Base-by-base conservation (phyloP, 64 coral and sea anemone genomes). In the Astreopora myriophthalma region DNA sequence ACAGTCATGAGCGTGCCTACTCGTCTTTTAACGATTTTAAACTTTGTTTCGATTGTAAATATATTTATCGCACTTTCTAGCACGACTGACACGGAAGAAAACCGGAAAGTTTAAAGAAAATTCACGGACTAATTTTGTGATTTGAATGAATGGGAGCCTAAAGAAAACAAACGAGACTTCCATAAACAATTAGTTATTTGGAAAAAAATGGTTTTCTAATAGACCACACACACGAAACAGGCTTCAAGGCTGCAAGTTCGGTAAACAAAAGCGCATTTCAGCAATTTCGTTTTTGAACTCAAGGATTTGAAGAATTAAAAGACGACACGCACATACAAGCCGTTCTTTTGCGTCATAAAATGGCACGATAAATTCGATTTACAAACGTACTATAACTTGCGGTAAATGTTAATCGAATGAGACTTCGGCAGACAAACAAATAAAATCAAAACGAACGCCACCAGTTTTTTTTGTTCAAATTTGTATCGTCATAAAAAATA, bases 211-310 rank as follows among this genome's bases (percentile, higher is more conserved):
- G 44, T 30, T 83, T 83, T 83, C 34, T 20, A 11, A 2, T 23
- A 64, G 79, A 83, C 79, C 79, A 83, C 79, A 83, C 79, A 33
- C 79, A 65, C 6, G 11, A 83, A 57, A 0, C n/a, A n/a, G 51
- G 10, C 40, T 55, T 55, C 10, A 3, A 29, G 17, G 13, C 13
- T 74, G 20, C 36, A 31, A 13, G 5, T 74, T 40, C 34, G 33
- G 33, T 44, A 75, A 75, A 75, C 76, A 80, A 55, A 14, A 34
- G 48, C 16, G 27, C 5, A 2, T 26, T 24, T 78, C 40, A 29
- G 26, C 44, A 52, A 8, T 46, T 76, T 76, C 52, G 46, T 31
- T 78, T 78, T 49, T 3, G 19, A 78, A 51, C 14, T 49, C 0
- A 51, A 30, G 13, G 40, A 28, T 12, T 28, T 11, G 10, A 9